Conservation (phyloP, 2,797 vertebrate species). For the Propithecus deckenii region DNA sequence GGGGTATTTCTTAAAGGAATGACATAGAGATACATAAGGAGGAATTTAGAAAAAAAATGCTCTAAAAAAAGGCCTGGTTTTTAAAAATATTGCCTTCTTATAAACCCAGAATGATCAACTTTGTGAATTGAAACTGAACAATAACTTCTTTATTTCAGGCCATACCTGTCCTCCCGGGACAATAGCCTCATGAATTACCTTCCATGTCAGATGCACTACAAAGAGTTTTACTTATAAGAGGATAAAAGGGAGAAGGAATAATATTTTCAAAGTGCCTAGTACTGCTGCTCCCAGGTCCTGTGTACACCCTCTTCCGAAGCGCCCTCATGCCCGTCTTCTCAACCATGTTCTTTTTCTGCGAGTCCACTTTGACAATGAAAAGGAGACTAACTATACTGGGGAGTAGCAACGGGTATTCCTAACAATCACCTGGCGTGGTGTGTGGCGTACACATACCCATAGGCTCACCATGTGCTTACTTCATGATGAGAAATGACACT, state of each 20-base stretch:
- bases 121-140: background rate
- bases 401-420: background rate
- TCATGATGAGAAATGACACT: background rate
- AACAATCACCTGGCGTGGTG: background rate
- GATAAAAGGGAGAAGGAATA: background rate
- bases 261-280: background rate
- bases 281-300: background rate
- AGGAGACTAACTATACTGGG: background rate
- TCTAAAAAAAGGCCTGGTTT: background rate
- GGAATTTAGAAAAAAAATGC: background rate
- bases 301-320: background rate
- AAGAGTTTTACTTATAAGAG: background rate
- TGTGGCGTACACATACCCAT: background rate
- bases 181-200: background rate
- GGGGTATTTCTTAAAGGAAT: background rate
- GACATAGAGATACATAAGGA: background rate
- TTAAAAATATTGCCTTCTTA: background rate
- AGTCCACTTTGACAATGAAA: background rate
- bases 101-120: background rate
- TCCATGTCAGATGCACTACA: background rate
- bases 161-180: background rate
- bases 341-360: background rate
- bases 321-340: background rate
- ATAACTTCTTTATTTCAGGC: background rate
- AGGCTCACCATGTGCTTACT: background rate